Conservation (phyloP, 2,888 invertebrate genomes). For the Epinotia demarniana region DNA sequence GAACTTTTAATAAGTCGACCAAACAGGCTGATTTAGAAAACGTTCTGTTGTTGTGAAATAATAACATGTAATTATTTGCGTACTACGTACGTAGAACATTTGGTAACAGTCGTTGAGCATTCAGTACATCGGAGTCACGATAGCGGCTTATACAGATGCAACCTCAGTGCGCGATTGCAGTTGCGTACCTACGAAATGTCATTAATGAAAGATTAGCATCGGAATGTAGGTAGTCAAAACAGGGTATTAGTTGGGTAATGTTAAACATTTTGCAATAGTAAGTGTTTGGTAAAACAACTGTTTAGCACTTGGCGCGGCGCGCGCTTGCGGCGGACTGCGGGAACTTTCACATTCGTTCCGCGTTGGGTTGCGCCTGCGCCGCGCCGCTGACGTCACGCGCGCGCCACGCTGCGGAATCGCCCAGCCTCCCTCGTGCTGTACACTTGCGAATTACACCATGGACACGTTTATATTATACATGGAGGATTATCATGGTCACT, state of each 20-base stretch:
- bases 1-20: conserved; percentile 42
- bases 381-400: conserved; percentile 69
- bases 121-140: conserved; percentile 51
- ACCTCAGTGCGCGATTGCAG: conserved; percentile 27
- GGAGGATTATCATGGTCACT: neutral
- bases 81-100: conserved; percentile 45
- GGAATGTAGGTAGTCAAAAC: conserved; percentile 35
- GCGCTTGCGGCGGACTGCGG: conserved; percentile 63
- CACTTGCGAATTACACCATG: conserved; percentile 7
- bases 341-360: conserved; percentile 82
- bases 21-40: conserved; percentile 53
- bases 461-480: neutral
- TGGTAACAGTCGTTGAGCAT: conserved; percentile 56
- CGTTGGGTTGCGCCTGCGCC: conserved; percentile 69
- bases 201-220: conserved; percentile 29
- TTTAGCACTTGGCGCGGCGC: conserved; percentile 72
- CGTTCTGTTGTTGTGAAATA: conserved; percentile 60
- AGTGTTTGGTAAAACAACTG: conserved; percentile 61
- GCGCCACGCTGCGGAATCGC: conserved; percentile 51
- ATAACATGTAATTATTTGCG: conserved; percentile 56
- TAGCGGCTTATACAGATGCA: conserved; percentile 41
- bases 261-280: conserved; percentile 49
- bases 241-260: conserved; percentile 48
- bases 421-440: conserved; percentile 39
- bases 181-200: conserved; percentile 24